phyloP scores from a whole-genome alignment of 1,140 invertebrate species.

The Cydia pomonella region DNA sequence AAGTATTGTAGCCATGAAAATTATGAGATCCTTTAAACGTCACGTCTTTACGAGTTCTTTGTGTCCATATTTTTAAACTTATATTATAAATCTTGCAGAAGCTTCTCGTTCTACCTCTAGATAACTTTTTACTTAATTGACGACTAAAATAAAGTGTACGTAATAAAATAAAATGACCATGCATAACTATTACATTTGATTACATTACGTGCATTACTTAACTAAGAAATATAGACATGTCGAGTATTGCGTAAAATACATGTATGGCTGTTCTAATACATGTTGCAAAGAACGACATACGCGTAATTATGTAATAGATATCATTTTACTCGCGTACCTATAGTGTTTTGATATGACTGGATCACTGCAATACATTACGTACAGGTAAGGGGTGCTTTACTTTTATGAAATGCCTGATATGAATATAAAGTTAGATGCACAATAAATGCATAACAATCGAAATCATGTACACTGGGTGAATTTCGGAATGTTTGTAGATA shows the following conservation, averaged over 20 bases:
- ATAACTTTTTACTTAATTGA: background rate
- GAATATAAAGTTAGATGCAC: too few relatives aligned
- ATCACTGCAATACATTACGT: background rate
- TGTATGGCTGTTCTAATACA: background rate
- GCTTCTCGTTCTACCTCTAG: background rate
- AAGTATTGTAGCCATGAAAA: background rate
- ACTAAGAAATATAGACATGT: slow-evolving; percentile 14
- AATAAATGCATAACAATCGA: too few relatives aligned
- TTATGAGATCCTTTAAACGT: background rate
- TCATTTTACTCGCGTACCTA: slow-evolving; percentile 1
- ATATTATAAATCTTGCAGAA: background rate
- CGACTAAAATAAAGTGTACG: background rate
- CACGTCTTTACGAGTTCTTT: background rate
- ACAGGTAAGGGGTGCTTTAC: background rate
- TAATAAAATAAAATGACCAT: background rate
- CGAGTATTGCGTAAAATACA: slow-evolving; percentile 23
- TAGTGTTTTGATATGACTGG: background rate
- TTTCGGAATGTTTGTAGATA: too few relatives aligned
- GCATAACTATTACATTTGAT: background rate
- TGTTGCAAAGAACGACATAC: background rate
- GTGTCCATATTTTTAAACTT: background rate
- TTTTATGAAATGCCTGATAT: too few relatives aligned
- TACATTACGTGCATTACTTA: slow-evolving; percentile 7
- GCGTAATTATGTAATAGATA: slow-evolving; percentile 21
- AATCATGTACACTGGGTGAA: too few relatives aligned